Base-by-base conservation (phyloP, 2,113 vertebrate species). In the Porphyrio hochstetteri region DNA sequence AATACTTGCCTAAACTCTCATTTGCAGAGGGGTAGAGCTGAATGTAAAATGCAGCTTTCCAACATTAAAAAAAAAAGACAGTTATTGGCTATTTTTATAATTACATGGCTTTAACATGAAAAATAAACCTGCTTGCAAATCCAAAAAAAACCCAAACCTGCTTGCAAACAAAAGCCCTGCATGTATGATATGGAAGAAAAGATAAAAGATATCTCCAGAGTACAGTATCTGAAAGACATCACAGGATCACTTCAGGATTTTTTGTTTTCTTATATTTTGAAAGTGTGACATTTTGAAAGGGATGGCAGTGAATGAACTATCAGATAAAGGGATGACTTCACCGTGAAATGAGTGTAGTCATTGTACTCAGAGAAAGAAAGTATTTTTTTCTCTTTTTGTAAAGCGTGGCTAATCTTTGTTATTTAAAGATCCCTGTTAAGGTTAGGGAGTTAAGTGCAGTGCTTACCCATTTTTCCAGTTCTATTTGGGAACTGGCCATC, bases 261-360 rank as follows among this genome's bases (percentile, higher is more conserved):
- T 94, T 85, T 92, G 88, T 91, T 94, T 93, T 81, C 76, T 79
- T 93, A 10, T 88, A 56, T 57, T 97, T 95, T 92, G 82, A 86
- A 84, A 68, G 76, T 59, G 59, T 97, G 92, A 97, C 76, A 95
- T 92, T 97, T 95, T 83, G 94, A 92, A 69, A 96, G 95, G 90
- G 95, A 95, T 91, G 67, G 82, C 71, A 92, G 50, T 52, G 68
- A 94, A 95, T 90, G 70, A 97, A 95, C 94, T 86, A 95, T 79
- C 76, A 95, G 72, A 96, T 85, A 95, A 96, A 94, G 92, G 79
- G 93, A 95, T 92, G 60, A 93, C 68, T 95, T 95, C 82, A 92
- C 64, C 36, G 16, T 86, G 64, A 90, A 96, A 96, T 91, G 18
- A 95, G 53, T 67, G 64, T 10, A 97, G 82, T 90, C 82, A 88